phyloP scores from a whole-genome alignment of 2,888 invertebrate genomes.

The Leptopilina drosophilae region DNA sequence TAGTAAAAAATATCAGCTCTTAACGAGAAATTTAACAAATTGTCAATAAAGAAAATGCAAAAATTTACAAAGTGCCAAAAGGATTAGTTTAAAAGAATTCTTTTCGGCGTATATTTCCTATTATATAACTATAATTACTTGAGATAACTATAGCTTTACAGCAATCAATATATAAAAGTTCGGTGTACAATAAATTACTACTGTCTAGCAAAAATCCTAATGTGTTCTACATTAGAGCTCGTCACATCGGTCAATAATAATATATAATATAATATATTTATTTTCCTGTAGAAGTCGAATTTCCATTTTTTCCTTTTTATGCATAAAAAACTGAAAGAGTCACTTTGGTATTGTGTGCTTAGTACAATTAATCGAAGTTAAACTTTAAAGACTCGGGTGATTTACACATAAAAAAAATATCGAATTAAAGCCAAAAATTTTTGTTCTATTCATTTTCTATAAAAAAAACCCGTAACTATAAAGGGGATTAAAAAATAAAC shows the following conservation, averaged over 20 bases:
- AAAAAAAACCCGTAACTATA: slow-evolving; percentile 1
- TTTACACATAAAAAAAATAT: slow-evolving; percentile 7
- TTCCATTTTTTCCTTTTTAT: neutral
- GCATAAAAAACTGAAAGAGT: slow-evolving; percentile 2
- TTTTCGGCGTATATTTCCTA: no score
- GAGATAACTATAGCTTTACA: neutral
- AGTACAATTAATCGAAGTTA: slow-evolving; percentile 19
- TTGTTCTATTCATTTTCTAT: neutral
- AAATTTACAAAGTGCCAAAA: no score
- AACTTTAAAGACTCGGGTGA: slow-evolving; percentile 8
- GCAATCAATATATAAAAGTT: neutral
- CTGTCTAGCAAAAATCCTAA: slow-evolving; percentile 6
- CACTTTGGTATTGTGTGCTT: slow-evolving; percentile 23
- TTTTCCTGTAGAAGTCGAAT: neutral
- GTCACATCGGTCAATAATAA: neutral
- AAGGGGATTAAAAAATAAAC: slow-evolving; percentile 56
- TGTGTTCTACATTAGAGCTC: slow-evolving; percentile 10
- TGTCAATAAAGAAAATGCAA: no score
- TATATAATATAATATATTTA: no score
- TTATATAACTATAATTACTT: no score
- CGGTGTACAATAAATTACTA: slow-evolving; percentile 23
- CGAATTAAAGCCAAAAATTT: neutral
- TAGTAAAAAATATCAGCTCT: no score
- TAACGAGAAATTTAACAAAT: no score
- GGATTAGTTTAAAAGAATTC: no score